phyloP scores from a whole-genome alignment of 2,888 invertebrate species.

The Therioaphis trifolii region DNA sequence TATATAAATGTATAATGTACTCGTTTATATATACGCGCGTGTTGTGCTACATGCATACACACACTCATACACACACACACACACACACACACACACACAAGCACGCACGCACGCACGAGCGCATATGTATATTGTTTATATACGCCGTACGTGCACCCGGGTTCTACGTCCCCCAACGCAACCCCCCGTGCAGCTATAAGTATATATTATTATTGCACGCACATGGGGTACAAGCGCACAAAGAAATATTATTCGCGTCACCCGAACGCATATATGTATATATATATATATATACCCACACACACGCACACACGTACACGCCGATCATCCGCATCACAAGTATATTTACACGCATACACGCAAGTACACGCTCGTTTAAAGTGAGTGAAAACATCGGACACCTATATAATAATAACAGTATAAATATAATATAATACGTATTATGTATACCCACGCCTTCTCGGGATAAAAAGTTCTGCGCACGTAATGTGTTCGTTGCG shows the following conservation, averaged over 20 bases:
- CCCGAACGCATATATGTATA: background rate
- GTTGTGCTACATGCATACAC: background rate
- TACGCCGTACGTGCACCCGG: background rate
- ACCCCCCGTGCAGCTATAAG: background rate
- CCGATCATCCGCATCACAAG: no score
- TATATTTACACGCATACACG: background rate
- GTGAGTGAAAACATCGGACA: background rate
- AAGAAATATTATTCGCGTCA: conserved; percentile 26
- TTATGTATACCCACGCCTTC: background rate
- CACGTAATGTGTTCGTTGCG: no score
- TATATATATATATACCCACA: no score
- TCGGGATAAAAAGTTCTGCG: no score
- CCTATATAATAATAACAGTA: no score
- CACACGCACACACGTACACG: no score
- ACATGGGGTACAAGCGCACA: conserved; percentile 36
- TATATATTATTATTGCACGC: conserved; percentile 44
- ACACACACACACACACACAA: no score
- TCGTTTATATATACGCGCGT: background rate
- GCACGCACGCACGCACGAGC: no score
- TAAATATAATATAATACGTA: background rate
- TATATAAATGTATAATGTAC: no score
- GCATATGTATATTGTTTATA: background rate
- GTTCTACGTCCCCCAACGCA: background rate
- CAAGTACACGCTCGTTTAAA: background rate
- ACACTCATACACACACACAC: no score